Evolutionary conservation across 1,140 invertebrate species (phyloP).

Genomic region (Lanistes nyassanus): DNA sequence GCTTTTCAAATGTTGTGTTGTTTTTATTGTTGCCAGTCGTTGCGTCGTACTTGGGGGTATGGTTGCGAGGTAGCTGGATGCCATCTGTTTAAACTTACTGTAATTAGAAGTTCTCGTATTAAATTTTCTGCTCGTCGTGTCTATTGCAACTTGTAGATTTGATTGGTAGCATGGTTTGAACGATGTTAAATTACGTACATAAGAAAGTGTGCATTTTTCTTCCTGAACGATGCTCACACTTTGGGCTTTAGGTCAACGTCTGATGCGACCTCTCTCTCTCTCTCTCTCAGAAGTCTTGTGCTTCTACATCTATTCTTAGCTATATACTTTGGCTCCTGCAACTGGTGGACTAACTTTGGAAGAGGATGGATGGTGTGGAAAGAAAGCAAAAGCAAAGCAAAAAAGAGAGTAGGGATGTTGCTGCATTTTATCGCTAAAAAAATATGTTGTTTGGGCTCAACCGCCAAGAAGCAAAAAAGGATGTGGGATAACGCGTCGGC

Average conservation of each 20-base stretch:
- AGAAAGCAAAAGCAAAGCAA: neutral
- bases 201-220: no score
- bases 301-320: neutral
- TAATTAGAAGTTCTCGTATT: no score
- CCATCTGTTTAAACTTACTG: no score
- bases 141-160: no score
- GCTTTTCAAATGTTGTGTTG: no score
- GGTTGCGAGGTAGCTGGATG: no score
- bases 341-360: neutral
- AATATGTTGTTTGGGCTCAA: constrained; percentile 4
- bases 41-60: no score
- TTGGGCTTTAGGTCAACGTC: neutral
- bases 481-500: neutral
- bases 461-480: neutral
- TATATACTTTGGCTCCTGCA: neutral
- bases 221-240: no score
- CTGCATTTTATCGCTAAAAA: neutral
- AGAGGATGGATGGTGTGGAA: neutral
- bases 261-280: neutral
- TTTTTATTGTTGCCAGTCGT: no score
- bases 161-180: no score
- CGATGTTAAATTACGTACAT: no score
- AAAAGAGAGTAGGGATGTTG: neutral
- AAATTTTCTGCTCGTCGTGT: no score
- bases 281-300: neutral